These are phyloP conservation scores for Lepidocyrtinus sp. DNA, from an alignment of 2,888 invertebrate genomes.

Conservation along the genomic window DNA sequence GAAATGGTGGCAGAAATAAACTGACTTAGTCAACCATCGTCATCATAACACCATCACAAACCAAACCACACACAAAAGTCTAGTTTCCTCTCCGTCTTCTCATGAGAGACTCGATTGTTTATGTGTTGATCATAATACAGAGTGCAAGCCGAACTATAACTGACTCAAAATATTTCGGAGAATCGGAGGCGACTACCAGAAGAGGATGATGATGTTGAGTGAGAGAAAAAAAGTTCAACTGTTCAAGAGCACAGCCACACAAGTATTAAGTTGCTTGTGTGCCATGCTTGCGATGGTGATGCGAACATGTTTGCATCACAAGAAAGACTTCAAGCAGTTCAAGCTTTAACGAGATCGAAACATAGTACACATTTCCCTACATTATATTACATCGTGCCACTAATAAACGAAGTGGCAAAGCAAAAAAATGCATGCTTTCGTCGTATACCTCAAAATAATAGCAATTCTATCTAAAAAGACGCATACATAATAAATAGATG, in stretches of 20 bases:
- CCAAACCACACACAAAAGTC: neutral
- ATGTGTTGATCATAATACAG: neutral
- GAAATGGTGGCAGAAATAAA: neutral
- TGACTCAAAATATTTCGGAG: neutral
- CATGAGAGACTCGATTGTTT: neutral
- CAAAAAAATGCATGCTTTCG: neutral
- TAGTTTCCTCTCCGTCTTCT: neutral
- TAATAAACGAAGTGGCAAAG: neutral
- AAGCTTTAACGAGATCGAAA: conserved; percentile 24
- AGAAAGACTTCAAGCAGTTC: neutral
- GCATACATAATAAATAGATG: conserved; percentile 8
- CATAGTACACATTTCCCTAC: conserved; percentile 23
- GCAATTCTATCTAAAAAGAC: neutral
- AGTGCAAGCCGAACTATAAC: neutral
- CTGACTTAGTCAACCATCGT: neutral
- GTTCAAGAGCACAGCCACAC: conserved; percentile 52
- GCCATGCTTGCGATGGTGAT: conserved; percentile 16
- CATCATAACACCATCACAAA: neutral
- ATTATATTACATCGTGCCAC: neutral
- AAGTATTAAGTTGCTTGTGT: conserved; percentile 44
- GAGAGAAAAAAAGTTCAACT: conserved; percentile 29
- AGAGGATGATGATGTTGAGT: conserved; percentile 11
- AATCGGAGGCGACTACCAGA: conserved; percentile 8
- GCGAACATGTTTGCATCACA: conserved; percentile 10
- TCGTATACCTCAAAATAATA: neutral